Base-by-base conservation (phyloP, 2,888 invertebrate species). In the Acleris sparsana region DNA sequence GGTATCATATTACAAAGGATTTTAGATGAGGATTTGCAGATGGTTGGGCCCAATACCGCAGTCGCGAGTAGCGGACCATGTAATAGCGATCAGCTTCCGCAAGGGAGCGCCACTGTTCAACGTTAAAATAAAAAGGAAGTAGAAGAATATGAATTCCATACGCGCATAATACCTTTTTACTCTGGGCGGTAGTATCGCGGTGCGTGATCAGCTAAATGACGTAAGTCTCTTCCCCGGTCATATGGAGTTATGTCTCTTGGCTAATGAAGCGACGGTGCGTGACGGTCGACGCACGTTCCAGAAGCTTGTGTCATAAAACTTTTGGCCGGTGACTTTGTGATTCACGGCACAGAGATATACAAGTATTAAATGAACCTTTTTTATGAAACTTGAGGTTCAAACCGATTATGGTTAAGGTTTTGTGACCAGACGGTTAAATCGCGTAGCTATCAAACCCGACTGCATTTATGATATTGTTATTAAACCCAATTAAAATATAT, bases 21-120 rank as follows among this genome's bases (percentile, higher is more conserved):
- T 66, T 62, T 22, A 57, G 57, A 61, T 62, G 56, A 66, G 61
- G 66, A 66, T 66, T 66, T 67, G 62, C 67, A 67, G 62, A 67
- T 62, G 48, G 55, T 55, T 52, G 62, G 43, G 20, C 58, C 49
- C 60, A 66, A 69, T 77, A 81, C 78, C 77, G 66, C 66, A 79
- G 70, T 66, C 70, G 73, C 70, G 75, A 79, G 81, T 80, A 86
- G 75, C 83, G 80, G 74, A 84, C 82, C 87, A 84, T 86, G 86
- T 85, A 88, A 88, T 85, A 75, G 82, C 76, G 69, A 61, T 53
- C 74, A 76, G 85, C 88, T 89, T 89, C 89, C 89, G 89, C 83
- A 84, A 84, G 85, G 88, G 88, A 76, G 87, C 79, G 88, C 79
- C 39, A 69, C 79, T 79, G 83, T 82, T n/a, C n/a, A 62, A 49